A percentile compares a stretch with the other conserved stretches of the same genome.
These are phyloP conservation scores for Siniperca scherzeri DNA, from an alignment of 2,797 vertebrate genomes.

Conservation along the genomic window DNA sequence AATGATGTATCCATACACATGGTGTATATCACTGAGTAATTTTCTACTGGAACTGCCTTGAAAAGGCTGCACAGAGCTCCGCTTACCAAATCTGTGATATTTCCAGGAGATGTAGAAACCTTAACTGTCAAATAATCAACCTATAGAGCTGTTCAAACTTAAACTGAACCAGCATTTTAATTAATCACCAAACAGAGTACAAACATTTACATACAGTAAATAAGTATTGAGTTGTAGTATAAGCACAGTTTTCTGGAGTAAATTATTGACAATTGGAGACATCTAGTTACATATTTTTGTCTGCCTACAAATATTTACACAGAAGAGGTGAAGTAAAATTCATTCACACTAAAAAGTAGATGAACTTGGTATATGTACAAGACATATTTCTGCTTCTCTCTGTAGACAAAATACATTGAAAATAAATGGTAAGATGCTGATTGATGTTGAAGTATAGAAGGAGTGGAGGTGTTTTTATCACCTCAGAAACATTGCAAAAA, in stretches of 20 bases:
- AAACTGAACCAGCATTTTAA: conserved; percentile 1
- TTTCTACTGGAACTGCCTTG: conserved; percentile 42
- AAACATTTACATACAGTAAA: background rate
- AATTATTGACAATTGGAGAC: background rate
- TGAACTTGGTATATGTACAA: background rate
- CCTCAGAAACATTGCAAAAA: too few relatives aligned
- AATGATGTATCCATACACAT: conserved; percentile 52
- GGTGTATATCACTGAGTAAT: conserved; percentile 65
- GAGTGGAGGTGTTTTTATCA: too few relatives aligned
- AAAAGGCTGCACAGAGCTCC: conserved; percentile 26
- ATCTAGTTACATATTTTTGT: background rate
- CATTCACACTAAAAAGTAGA: background rate
- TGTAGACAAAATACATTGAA: background rate
- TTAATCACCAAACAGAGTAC: background rate
- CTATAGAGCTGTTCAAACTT: background rate
- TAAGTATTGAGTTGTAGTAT: background rate
- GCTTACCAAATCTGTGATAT: conserved; percentile 49
- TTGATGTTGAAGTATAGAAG: background rate
- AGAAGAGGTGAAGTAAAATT: background rate
- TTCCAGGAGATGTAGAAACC: conserved; percentile 48
- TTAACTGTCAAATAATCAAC: conserved; percentile 47
- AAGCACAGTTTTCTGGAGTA: background rate
- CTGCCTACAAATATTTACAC: background rate
- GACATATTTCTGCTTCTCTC: background rate
- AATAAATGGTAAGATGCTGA: background rate